A percentile compares a stretch with the other conserved stretches of the same genome.
These are phyloP conservation scores for Megaceryle maxima DNA, from an alignment of 2,113 vertebrate genomes.

Conservation along the genomic window DNA sequence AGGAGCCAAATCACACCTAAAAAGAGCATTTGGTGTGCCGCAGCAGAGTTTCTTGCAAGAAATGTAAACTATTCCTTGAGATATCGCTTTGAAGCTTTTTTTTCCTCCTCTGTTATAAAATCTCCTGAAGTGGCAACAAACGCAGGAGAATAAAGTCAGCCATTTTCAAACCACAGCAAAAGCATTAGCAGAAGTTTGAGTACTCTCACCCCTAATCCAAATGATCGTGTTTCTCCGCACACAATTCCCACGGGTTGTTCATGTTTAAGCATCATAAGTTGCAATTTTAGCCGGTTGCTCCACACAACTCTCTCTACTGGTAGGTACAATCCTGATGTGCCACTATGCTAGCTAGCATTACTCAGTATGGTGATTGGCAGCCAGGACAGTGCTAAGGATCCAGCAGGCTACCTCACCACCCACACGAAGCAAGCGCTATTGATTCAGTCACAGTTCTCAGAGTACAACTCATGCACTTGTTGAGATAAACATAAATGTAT, in stretches of 20 bases:
- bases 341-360: fast-evolving
- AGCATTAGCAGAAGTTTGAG: not conserved
- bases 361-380: not conserved
- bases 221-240: not conserved
- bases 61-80: not conserved
- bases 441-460: not conserved
- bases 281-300: not conserved
- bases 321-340: not conserved
- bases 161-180: not conserved
- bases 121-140: not conserved
- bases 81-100: not conserved
- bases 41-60: not conserved
- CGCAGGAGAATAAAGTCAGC: not conserved
- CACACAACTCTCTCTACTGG: not conserved
- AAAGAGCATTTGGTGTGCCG: not conserved
- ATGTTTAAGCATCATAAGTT: fast-evolving
- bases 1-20: not conserved
- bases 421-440: not conserved
- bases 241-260: not conserved
- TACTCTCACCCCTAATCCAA: not conserved
- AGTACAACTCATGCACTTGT: not conserved
- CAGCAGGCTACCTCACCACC: not conserved
- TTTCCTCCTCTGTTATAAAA: not conserved
- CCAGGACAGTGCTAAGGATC: not conserved
- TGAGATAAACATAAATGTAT: not conserved